phyloP scores from a whole-genome alignment of 2,888 invertebrate genomes.

The Drosophila paramelanica region DNA sequence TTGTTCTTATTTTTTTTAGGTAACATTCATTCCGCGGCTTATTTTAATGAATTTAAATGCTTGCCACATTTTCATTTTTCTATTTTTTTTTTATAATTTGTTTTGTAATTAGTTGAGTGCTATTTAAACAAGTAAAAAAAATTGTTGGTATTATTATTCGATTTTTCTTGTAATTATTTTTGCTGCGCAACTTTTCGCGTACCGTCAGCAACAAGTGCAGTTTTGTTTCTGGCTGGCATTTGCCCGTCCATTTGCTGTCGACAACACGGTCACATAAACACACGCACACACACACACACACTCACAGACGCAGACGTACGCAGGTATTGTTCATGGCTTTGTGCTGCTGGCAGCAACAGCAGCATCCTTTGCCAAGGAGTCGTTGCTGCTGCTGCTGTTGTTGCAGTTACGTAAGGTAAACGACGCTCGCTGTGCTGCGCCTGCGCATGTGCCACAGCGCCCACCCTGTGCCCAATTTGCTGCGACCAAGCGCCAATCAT shows the following conservation, averaged over 20 bases:
- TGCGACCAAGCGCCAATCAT: constrained; percentile 60
- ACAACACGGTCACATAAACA: constrained; percentile 8
- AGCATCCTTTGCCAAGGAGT: constrained; percentile 26
- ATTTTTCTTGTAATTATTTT: constrained; percentile 4
- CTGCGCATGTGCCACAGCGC: constrained; percentile 59
- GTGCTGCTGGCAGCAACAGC: constrained; percentile 16
- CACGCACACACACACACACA: constrained; percentile 5
- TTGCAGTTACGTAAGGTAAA: constrained; percentile 60
- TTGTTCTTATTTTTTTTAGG: constrained; percentile 44
- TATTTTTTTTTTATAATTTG: constrained; percentile 38
- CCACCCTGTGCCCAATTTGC: constrained; percentile 61
- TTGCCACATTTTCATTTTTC: constrained; percentile 61
- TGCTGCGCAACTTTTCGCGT: constrained; percentile 31
- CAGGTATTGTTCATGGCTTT: constrained; percentile 23
- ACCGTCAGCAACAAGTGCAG: constrained; percentile 83
- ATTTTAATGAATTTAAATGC: constrained; percentile 58
- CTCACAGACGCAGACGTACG: not conserved
- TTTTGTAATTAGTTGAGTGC: not conserved
- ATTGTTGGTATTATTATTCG: not conserved
- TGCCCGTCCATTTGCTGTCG: constrained; percentile 18
- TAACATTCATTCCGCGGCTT: constrained; percentile 73
- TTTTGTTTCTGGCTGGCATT: constrained; percentile 65
- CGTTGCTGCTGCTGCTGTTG: constrained; percentile 24
- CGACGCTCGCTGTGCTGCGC: constrained; percentile 58
- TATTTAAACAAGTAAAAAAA: not conserved